These are phyloP conservation scores for Ornithoptera alexandrae DNA, from an alignment of 2,888 invertebrate species.

Conservation along the genomic window DNA sequence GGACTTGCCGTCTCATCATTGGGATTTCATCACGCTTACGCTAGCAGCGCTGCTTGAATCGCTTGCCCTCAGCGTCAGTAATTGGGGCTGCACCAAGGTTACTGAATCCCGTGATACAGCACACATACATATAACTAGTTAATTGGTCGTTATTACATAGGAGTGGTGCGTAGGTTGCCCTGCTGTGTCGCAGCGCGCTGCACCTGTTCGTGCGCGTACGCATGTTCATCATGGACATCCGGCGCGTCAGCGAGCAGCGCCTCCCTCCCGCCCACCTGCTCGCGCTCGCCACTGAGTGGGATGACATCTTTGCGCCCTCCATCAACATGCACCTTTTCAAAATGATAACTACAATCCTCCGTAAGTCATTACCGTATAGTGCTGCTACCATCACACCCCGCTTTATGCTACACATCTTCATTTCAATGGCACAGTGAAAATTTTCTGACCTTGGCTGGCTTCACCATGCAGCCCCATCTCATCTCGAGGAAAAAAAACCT, in stretches of 20 bases:
- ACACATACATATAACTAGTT: not conserved
- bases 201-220: conserved; percentile 73
- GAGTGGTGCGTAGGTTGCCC: conserved; percentile 58
- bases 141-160: not conserved
- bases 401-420: too few relatives aligned
- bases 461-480: too few relatives aligned
- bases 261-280: conserved; percentile 52
- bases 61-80: conserved; percentile 55
- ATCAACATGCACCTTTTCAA: conserved; percentile 75
- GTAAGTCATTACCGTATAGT: conserved; percentile 38
- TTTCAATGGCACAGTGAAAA: too few relatives aligned
- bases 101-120: not conserved
- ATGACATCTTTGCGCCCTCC: conserved; percentile 85
- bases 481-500: too few relatives aligned
- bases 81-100: conserved; percentile 78
- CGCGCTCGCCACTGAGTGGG: conserved; percentile 85
- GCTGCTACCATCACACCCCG: not conserved
- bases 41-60: conserved; percentile 84
- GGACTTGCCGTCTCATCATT: conserved; percentile 73
- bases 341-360: conserved; percentile 46
- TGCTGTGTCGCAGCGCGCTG: conserved; percentile 74
- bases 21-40: conserved; percentile 88
- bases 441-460: too few relatives aligned
- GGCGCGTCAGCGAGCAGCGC: conserved; percentile 62
- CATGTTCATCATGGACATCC: conserved; percentile 62